Percentiles rank a stretch among this genome's conserved stretches.
Conservation (phyloP, 1,140 invertebrate species). For the Drosophila simulans region DNA sequence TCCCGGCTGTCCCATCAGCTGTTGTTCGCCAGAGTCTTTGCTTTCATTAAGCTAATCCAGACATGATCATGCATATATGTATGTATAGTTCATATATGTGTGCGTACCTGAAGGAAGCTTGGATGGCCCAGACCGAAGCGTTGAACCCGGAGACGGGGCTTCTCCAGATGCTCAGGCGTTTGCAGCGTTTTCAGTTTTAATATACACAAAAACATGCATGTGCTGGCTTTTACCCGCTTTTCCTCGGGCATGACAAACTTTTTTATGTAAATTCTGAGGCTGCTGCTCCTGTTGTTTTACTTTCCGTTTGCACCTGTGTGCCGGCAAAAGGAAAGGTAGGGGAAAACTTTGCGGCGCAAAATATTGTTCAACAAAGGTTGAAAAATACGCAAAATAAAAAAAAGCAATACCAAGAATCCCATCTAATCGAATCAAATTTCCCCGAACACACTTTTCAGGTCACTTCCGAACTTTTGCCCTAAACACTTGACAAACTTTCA, state of each 20-base stretch:
- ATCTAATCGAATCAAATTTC: constrained; percentile 54
- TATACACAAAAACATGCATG: constrained; percentile 38
- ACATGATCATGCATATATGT: constrained; percentile 81
- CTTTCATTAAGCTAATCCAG: constrained; percentile 83
- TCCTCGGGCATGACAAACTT: constrained; percentile 61
- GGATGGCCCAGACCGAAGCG: constrained; percentile 15
- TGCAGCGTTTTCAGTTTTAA: constrained; percentile 33
- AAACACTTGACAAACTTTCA: constrained; percentile 53
- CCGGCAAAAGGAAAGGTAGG: constrained; percentile 7
- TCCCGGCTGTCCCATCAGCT: constrained; percentile 49
- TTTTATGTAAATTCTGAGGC: constrained; percentile 74
- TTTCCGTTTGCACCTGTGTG: constrained; percentile 64
- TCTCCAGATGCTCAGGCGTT: constrained; percentile 9
- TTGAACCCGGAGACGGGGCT: constrained; percentile 24
- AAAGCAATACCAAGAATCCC: constrained; percentile 16
- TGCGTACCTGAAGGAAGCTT: constrained; percentile 1
- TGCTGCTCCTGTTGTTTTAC: constrained; percentile 50
- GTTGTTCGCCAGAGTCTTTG: constrained; percentile 40
- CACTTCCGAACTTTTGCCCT: constrained; percentile 35
- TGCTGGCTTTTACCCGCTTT: constrained; percentile 6
- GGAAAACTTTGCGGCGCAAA: constrained; percentile 32
- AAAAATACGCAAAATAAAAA: neutral
- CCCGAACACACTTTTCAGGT: constrained; percentile 47
- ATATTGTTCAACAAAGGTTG: constrained; percentile 24
- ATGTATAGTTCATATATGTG: neutral